Evolutionary conservation across 2,888 invertebrate genomes (phyloP), one percentile per base, ranked within the genome.

Genomic region (Gnatocerus cornutus): DNA sequence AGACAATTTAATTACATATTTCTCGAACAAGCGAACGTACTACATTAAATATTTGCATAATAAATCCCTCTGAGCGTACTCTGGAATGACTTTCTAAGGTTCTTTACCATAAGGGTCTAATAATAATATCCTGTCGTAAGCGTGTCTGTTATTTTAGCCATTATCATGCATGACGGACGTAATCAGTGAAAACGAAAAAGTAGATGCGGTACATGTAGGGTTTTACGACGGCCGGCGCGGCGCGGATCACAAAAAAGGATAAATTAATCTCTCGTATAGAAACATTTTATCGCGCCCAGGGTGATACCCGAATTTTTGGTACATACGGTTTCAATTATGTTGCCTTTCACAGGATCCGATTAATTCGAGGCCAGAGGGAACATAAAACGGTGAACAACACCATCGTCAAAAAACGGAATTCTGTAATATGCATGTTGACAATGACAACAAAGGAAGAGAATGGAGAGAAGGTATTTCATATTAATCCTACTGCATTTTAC

Each of bases 1-100:
- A 58, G 14, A 43, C 41, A 58, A 58, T 58, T 43, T 58, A 27
- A 58, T 58, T 43, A 55, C 39, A 55, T 39, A 58, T 13, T 58
- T 58, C 39, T 43, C 27, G 13, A 58, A 29, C 58, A 21, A 4
- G 13, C 6, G 55, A 37, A 39, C 43, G 21, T 21, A 21, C 12
- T 59, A 59, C 46, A 59, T 59, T 46, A 59, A 45, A 46, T 43
- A 58, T 45, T 59, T 59, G 46, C 46, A 59, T 59, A 59, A 59
- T 46, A 59, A 59, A 59, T 59, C 59, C 59, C 46, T 45, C 14
- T 8, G 46, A 46, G 59, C 33, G 21, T 46, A 30, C 45, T 59
- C 59, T 10, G 30, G 46, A 59, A 59, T 46, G 46, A 46, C 45
- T 59, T 59, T 59, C 59, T 33, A 30, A 59, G 33, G 33, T 59